These are phyloP conservation scores for Heterohyrax brucei DNA, from an alignment of 2,797 vertebrate genomes.

Conservation along the genomic window DNA sequence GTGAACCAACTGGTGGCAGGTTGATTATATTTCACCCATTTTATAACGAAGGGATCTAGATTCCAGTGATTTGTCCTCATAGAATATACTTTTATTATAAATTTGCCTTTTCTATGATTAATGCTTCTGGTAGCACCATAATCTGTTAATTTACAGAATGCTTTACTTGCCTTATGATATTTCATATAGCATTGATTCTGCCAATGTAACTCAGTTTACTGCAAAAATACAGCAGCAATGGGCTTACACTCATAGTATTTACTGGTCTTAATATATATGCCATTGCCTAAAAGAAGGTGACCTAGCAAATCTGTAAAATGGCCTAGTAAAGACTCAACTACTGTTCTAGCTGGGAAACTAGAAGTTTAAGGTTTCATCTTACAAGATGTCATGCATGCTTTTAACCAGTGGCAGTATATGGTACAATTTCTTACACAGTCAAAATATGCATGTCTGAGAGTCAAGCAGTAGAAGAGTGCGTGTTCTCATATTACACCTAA, in stretches of 20 bases:
- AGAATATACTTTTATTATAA: neutral
- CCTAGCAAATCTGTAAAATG: constrained; percentile 5
- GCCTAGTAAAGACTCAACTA: constrained; percentile 53
- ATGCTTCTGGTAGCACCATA: neutral
- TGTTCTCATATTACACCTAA: constrained; percentile 3
- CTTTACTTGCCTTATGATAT: constrained; percentile 10
- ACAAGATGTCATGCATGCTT: neutral
- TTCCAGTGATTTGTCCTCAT: constrained; percentile 38
- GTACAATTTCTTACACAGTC: neutral
- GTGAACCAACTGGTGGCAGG: neutral
- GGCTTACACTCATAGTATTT: neutral
- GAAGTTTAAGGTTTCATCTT: constrained; percentile 61
- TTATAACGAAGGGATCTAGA: neutral
- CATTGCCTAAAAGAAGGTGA: neutral
- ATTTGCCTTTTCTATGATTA: constrained; percentile 24
- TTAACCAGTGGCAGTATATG: constrained; percentile 20
- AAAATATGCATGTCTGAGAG: constrained; percentile 8
- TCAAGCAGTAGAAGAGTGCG: constrained; percentile 13
- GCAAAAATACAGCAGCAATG: neutral
- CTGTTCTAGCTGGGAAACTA: constrained; percentile 21
- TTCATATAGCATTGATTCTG: constrained; percentile 9
- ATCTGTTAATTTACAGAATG: neutral
- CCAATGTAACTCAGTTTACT: constrained; percentile 51
- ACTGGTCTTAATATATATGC: constrained; percentile 34
- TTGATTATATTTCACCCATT: neutral